Percentiles rank a stretch among this genome's conserved stretches.
Evolutionary conservation across 2,888 invertebrate genomes (phyloP).

Genomic region (Eupithecia abbreviata): DNA sequence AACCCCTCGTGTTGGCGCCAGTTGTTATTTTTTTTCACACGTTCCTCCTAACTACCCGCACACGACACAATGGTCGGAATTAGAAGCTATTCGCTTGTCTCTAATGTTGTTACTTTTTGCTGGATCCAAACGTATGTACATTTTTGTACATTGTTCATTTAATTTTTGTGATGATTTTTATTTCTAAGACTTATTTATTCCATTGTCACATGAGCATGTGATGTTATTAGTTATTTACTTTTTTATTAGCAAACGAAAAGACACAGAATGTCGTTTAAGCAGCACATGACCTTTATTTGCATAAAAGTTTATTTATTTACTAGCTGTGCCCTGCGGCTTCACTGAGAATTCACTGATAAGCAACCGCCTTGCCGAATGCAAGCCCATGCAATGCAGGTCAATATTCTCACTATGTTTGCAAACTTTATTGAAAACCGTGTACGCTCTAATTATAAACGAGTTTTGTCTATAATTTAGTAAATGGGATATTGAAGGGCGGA

Average conservation of each 20-base stretch:
- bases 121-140: background rate
- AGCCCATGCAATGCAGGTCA: no score
- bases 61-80: background rate
- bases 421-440: no score
- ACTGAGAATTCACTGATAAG: no score
- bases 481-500: no score
- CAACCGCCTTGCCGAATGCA: no score
- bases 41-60: background rate
- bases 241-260: background rate
- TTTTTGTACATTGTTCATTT: background rate
- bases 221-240: background rate
- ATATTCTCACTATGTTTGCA: no score
- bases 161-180: background rate
- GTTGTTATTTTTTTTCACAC: constrained; percentile 28
- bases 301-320: no score
- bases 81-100: constrained; percentile 7
- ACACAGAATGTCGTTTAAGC: background rate
- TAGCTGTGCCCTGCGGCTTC: no score
- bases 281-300: no score
- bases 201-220: background rate
- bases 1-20: constrained; percentile 16
- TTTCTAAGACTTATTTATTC: background rate
- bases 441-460: no score
- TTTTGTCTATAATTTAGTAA: no score
- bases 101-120: constrained; percentile 6